Evolutionary conservation across 1,140 invertebrate species (phyloP).

Genomic region (Papilio polytes): DNA sequence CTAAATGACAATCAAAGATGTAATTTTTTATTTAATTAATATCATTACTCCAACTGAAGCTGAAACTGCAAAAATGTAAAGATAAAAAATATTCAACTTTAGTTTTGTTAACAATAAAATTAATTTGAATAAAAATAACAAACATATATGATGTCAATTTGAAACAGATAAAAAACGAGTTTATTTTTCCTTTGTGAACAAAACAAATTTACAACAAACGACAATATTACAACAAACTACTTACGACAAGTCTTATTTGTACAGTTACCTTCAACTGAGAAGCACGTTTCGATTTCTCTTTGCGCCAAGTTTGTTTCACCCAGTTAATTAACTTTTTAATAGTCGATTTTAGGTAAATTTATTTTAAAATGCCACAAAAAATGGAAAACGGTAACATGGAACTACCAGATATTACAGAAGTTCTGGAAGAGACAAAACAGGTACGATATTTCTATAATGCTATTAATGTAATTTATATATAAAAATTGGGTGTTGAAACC

Average conservation of each 20-base stretch:
- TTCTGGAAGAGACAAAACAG: conserved; percentile 51
- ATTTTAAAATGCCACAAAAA: conserved; percentile 47
- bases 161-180: neutral
- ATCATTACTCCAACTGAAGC: too few species aligned
- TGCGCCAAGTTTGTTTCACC: neutral
- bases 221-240: too few species aligned
- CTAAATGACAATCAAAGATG: too few species aligned
- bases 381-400: conserved; percentile 36
- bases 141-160: neutral
- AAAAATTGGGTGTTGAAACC: too few species aligned
- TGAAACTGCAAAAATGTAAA: too few species aligned
- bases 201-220: too few species aligned
- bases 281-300: neutral
- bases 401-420: conserved; percentile 50
- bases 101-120: neutral
- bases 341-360: neutral
- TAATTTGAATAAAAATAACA: neutral
- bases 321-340: neutral
- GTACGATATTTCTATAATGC: neutral
- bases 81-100: too few species aligned
- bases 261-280: neutral
- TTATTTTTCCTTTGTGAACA: neutral
- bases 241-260: neutral
- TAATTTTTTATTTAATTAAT: too few species aligned
- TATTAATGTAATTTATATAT: too few species aligned